A percentile compares a stretch with the other conserved stretches of the same genome.
phyloP scores from a whole-genome alignment of 2,113 vertebrate genomes.

The Elanoides forficatus region DNA sequence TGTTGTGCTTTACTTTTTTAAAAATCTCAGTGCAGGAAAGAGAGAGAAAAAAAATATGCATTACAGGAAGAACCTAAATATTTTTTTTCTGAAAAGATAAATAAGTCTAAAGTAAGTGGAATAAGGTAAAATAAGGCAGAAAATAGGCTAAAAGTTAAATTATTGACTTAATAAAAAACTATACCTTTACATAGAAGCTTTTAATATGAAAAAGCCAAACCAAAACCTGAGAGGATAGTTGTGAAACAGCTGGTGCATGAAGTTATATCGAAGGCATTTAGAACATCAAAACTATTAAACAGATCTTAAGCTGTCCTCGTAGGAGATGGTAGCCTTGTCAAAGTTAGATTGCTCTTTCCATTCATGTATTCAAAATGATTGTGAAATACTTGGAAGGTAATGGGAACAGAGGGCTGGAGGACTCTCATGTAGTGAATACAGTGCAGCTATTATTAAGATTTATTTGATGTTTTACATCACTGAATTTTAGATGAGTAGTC shows the following conservation, averaged over 20 bases:
- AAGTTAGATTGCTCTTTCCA: constrained; percentile 3
- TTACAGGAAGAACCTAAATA: not conserved
- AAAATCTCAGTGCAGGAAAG: not conserved
- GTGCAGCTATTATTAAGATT: not conserved
- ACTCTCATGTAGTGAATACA: not conserved
- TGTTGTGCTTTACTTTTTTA: not conserved
- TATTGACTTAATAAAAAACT: not conserved
- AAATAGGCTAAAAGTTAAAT: not conserved
- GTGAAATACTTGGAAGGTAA: not conserved
- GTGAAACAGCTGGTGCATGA: not conserved
- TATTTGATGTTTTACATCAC: constrained; percentile 20
- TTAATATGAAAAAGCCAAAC: not conserved
- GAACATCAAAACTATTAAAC: not conserved
- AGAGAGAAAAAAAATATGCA: not conserved
- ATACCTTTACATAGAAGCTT: not conserved
- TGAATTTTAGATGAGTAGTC: not conserved
- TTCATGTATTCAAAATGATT: not conserved
- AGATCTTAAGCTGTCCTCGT: not conserved
- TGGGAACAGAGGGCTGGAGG: not conserved
- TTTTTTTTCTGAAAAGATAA: not conserved
- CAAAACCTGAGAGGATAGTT: not conserved
- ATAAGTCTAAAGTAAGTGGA: not conserved
- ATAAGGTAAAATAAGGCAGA: not conserved
- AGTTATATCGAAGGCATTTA: not conserved
- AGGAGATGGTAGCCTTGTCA: not conserved